A percentile compares a stretch with the other conserved stretches of the same genome.
These are phyloP conservation scores for Drosophila aldrichi DNA, from an alignment of 2,888 invertebrate genomes.

Conservation along the genomic window DNA sequence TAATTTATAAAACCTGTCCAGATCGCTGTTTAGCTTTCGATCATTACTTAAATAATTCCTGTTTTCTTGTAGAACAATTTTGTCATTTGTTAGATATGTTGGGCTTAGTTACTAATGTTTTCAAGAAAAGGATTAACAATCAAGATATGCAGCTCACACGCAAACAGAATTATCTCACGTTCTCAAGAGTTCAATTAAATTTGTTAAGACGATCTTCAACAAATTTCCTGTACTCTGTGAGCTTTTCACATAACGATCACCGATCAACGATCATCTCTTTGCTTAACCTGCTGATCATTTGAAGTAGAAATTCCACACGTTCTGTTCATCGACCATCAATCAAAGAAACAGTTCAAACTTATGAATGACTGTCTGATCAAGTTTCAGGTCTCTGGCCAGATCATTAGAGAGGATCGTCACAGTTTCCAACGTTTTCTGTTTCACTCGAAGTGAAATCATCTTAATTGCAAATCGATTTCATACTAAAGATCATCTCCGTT, in stretches of 20 bases:
- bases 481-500: slow-evolving; percentile 27
- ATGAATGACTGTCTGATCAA: slow-evolving; percentile 33
- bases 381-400: slow-evolving; percentile 12
- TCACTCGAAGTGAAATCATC: slow-evolving; percentile 74
- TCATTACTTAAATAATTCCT: not conserved
- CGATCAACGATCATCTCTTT: slow-evolving; percentile 17
- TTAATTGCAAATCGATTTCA: slow-evolving; percentile 77
- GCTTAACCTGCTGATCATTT: slow-evolving; percentile 14
- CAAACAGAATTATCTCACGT: not conserved
- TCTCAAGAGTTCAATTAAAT: slow-evolving; percentile 10
- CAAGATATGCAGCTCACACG: not conserved
- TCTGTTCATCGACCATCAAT: slow-evolving; percentile 66
- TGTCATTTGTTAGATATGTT: not conserved
- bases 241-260: slow-evolving; percentile 13
- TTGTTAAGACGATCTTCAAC: slow-evolving; percentile 1
- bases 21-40: not conserved
- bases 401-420: slow-evolving; percentile 48
- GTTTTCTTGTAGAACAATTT: not conserved
- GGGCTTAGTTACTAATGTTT: not conserved
- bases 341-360: slow-evolving; percentile 32
- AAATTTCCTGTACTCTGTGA: not conserved
- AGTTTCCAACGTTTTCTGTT: slow-evolving; percentile 33
- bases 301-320: slow-evolving; percentile 22
- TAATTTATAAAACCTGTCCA: no score
- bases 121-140: not conserved